These are phyloP conservation scores for Idaea aversata DNA, from an alignment of 2,888 invertebrate species.

Conservation along the genomic window DNA sequence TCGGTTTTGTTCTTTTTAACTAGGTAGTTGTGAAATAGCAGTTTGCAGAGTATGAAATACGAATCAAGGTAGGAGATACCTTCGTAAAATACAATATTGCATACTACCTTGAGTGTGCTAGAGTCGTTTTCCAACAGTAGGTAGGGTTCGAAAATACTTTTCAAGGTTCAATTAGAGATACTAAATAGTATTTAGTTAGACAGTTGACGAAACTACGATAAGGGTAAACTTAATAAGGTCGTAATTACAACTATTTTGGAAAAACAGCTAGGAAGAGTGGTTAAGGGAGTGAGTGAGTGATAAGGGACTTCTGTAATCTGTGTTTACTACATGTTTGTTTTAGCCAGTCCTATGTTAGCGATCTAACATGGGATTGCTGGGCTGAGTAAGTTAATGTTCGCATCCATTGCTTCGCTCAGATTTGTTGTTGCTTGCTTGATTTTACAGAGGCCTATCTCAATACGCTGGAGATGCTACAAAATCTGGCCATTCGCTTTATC, in stretches of 20 bases:
- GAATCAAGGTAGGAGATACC: not conserved
- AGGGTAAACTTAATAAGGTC: not conserved
- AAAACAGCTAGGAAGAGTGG: not conserved
- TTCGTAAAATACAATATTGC: not conserved
- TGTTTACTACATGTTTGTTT: not conserved
- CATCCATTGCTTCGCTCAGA: too few relatives aligned
- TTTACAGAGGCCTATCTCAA: too few relatives aligned
- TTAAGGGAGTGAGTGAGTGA: not conserved
- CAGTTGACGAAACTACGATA: not conserved
- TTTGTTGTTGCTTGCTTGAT: too few relatives aligned
- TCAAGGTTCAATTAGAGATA: not conserved
- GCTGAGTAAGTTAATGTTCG: too few relatives aligned
- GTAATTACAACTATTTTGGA: not conserved
- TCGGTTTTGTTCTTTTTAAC: slow-evolving; percentile 6
- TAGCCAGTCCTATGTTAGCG: too few relatives aligned
- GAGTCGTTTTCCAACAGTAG: not conserved
- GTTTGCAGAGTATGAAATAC: not conserved
- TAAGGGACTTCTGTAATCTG: not conserved
- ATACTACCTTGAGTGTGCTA: not conserved
- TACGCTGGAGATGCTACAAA: too few relatives aligned
- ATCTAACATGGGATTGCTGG: too few relatives aligned
- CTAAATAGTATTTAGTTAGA: not conserved
- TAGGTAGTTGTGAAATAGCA: not conserved
- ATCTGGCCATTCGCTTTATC: too few relatives aligned
- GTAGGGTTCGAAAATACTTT: not conserved